Percentiles rank a stretch among this genome's conserved stretches.
These are phyloP conservation scores for Hypomecis punctinalis DNA, from an alignment of 2,888 invertebrate genomes.

Conservation along the genomic window DNA sequence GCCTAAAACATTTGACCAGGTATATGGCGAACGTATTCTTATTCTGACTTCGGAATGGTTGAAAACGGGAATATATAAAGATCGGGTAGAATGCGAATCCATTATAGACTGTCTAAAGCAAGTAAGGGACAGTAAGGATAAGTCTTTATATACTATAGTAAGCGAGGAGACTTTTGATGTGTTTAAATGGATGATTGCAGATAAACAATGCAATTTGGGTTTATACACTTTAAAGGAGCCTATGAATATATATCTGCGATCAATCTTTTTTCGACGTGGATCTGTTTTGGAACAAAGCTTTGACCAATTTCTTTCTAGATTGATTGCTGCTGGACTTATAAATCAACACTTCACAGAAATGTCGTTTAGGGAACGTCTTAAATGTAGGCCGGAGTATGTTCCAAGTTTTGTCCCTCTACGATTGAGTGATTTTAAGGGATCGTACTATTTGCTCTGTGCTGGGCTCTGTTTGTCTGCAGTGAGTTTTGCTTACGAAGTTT, in stretches of 20 bases:
- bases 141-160: conserved; percentile 46
- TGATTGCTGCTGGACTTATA: conserved; percentile 45
- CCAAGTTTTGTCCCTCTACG: conserved; percentile 22
- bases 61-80: not conserved
- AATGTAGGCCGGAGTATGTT: conserved; percentile 39
- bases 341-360: conserved; percentile 34
- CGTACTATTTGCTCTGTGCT: conserved; percentile 45
- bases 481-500: conserved; percentile 42
- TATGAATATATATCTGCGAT: conserved; percentile 37
- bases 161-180: conserved; percentile 37
- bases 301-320: conserved; percentile 33
- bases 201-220: conserved; percentile 42
- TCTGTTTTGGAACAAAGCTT: conserved; percentile 45
- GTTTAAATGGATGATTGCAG: conserved; percentile 43
- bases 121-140: conserved; percentile 36
- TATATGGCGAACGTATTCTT: conserved; percentile 32
- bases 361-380: conserved; percentile 39
- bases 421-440: conserved; percentile 42
- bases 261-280: conserved; percentile 54
- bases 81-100: conserved; percentile 38
- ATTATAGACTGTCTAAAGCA: conserved; percentile 47
- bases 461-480: conserved; percentile 50
- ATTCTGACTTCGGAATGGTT: conserved; percentile 29
- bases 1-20: conserved; percentile 38
- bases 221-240: conserved; percentile 46